These are phyloP conservation scores for Harpalus rufipes DNA, from an alignment of 2,888 invertebrate species.

Conservation along the genomic window DNA sequence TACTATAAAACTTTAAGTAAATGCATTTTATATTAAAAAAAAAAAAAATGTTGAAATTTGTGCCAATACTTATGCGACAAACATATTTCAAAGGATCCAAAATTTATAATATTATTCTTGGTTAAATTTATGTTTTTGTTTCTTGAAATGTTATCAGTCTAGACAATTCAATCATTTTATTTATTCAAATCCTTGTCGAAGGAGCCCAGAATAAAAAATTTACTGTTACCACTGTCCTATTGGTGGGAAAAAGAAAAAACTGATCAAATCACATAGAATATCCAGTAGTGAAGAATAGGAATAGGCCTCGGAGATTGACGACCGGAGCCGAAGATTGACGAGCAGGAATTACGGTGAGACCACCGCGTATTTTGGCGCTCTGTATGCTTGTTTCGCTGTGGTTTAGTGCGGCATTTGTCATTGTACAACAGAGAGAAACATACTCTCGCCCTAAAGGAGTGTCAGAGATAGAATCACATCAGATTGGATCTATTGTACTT, in stretches of 20 bases:
- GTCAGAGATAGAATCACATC: constrained; percentile 24
- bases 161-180: not conserved
- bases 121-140: no score
- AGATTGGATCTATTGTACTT: constrained; percentile 45
- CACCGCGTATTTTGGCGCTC: constrained; percentile 41
- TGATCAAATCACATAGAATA: constrained; percentile 19
- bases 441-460: not conserved
- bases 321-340: constrained; percentile 41
- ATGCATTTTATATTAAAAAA: no score
- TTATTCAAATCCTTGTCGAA: not conserved
- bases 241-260: constrained; percentile 24
- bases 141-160: not conserved
- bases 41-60: no score
- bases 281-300: not conserved
- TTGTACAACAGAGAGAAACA: constrained; percentile 48
- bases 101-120: no score
- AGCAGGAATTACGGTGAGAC: constrained; percentile 28
- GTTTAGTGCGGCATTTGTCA: constrained; percentile 51
- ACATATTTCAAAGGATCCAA: no score
- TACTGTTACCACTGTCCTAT: not conserved
- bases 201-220: not conserved
- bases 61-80: no score
- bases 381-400: constrained; percentile 46
- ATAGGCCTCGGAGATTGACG: constrained; percentile 34
- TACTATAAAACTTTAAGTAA: no score